Percentiles rank a stretch among this genome's conserved stretches.
These are phyloP conservation scores for Aptenodytes patagonicus DNA, from an alignment of 2,113 vertebrate genomes.

Conservation along the genomic window DNA sequence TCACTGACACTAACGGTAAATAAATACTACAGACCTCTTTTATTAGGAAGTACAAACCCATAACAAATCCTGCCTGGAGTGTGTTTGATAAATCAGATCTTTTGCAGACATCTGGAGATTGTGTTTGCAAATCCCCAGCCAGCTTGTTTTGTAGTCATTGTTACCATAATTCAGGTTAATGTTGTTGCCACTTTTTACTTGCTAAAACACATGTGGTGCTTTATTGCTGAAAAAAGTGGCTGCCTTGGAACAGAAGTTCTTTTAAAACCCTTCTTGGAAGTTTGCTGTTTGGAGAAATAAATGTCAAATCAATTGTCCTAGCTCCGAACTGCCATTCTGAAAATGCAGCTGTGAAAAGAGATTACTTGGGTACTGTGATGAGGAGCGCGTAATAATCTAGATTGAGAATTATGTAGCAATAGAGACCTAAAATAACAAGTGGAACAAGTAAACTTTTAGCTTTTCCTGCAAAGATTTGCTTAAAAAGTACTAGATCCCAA, in stretches of 20 bases:
- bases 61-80: neutral
- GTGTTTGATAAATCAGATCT: conserved; percentile 18
- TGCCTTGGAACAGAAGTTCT: conserved; percentile 34
- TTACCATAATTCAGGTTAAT: conserved; percentile 48
- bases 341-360: neutral
- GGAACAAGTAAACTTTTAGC: conserved; percentile 16
- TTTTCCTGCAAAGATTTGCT: conserved; percentile 14
- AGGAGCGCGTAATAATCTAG: neutral
- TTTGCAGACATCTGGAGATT: conserved; percentile 50
- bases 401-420: neutral
- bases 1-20: neutral
- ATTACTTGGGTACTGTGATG: neutral
- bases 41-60: neutral
- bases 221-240: conserved; percentile 2
- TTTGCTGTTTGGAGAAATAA: conserved; percentile 23
- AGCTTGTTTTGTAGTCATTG: conserved; percentile 24
- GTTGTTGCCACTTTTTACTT: conserved; percentile 48
- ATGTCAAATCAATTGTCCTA: conserved; percentile 24
- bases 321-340: neutral
- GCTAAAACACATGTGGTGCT: conserved; percentile 35
- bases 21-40: neutral
- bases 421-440: conserved; percentile 21
- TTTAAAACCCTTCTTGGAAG: conserved; percentile 8
- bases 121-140: conserved; percentile 35
- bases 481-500: conserved; percentile 7